Base-by-base conservation (phyloP, 2,888 invertebrate genomes). In the Eilema sororculum region DNA sequence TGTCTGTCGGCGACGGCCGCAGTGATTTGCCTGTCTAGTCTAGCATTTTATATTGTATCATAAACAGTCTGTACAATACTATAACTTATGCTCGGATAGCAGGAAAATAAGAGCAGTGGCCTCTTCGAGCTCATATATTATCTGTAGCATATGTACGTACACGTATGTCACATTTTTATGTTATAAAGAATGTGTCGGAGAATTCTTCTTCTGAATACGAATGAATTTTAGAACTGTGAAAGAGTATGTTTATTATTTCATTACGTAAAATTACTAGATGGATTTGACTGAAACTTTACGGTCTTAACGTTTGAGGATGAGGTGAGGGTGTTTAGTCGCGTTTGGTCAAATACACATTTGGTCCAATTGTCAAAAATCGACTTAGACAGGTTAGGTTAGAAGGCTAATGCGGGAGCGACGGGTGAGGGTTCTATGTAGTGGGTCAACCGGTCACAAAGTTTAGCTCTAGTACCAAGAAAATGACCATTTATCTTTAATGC, bases 121-220 rank as follows among this genome's bases (percentile, higher is more conserved):
- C 37, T 62, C 8, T 25, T 41, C 20, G n/a, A 62, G 62, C 25
- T 41, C 25, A 65, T 65, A 56, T 52, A 65, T 65, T 56, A 65
- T 64, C 28, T 46, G 28, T 52, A 65, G 64, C 28, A 65, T 30
- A 65, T 52, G 52, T 52, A 52, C 6, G 20, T 46, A 24, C 46
- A 52, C 28, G 25, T 52, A 64, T 28, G 52, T 64, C 52, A 52
- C 8, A 46, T 46, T 46, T 20, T 46, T 46, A 25, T 46, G 30
- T 46, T 46, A 52, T 64, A 41, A 16, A 52, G 63, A 52, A 52
- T 28, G 64, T 64, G 25, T 64, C 28, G n/a, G 25, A 30, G 22
- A 30, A 52, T 30, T 30, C 46, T 30, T 56, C 46, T 56, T 65
- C 46, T 65, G 52, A 65, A 65, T 22, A 46, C 52, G 52, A 64